Percentiles rank a stretch among this genome's conserved stretches.
Conservation (phyloP, 2,113 vertebrate species). For the Halcyon senegalensis region DNA sequence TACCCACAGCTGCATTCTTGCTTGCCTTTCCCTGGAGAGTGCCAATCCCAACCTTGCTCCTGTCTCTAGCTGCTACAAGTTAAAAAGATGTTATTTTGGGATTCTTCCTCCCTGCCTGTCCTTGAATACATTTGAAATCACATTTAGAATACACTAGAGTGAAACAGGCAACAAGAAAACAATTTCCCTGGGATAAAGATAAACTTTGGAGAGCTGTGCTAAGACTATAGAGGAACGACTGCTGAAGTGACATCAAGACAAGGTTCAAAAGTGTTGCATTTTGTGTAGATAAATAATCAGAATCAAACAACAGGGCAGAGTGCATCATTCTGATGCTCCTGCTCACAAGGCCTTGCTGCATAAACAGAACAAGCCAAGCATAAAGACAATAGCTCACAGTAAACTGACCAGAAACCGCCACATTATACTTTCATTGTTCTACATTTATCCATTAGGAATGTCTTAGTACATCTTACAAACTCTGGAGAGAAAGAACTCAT, state of each 20-base stretch:
- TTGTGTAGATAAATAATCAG: background rate
- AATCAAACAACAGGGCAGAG: background rate
- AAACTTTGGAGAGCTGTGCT: background rate
- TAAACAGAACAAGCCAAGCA: background rate
- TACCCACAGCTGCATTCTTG: background rate
- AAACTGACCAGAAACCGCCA: background rate
- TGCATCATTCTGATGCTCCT: background rate
- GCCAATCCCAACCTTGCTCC: background rate
- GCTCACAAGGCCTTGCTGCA: background rate
- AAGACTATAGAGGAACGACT: background rate
- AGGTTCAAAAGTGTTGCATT: background rate
- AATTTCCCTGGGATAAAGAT: background rate
- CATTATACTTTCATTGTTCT: background rate
- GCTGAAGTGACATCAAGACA: background rate
- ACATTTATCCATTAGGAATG: background rate
- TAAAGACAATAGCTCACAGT: background rate
- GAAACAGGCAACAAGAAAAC: background rate
- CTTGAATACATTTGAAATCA: background rate
- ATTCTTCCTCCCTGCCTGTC: background rate
- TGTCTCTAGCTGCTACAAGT: background rate
- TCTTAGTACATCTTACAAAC: background rate
- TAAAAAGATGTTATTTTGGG: background rate
- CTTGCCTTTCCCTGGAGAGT: background rate
- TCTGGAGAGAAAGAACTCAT: background rate
- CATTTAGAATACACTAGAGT: background rate